Evolutionary conservation across 1,140 invertebrate genomes (phyloP).

Genomic region (Drosophila takahashii): DNA sequence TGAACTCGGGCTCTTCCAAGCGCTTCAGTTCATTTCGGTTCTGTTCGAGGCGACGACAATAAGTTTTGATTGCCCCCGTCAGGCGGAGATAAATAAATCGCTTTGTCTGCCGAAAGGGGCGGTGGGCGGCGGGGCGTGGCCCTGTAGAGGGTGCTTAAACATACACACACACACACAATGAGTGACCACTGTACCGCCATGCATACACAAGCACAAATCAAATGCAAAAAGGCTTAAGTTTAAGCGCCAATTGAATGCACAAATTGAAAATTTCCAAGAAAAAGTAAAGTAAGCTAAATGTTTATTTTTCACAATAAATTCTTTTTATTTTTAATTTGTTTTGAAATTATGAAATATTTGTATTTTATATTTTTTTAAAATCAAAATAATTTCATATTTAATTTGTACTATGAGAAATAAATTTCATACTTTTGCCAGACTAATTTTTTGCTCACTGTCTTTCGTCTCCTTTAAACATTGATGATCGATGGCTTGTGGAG

Average conservation of each 20-base stretch:
- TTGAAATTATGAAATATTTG: neutral
- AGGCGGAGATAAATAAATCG: conserved; percentile 49
- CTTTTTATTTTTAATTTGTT: neutral
- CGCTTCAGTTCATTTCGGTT: conserved; percentile 24
- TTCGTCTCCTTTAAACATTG: conserved; percentile 46
- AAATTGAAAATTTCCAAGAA: conserved; percentile 13
- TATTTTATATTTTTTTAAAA: neutral
- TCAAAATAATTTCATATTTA: neutral
- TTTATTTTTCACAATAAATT: neutral
- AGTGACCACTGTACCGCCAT: conserved; percentile 30
- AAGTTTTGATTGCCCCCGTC: conserved; percentile 75
- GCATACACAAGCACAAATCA: conserved; percentile 23
- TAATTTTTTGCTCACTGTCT: conserved; percentile 9
- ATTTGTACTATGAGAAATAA: neutral
- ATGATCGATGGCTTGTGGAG: conserved; percentile 68
- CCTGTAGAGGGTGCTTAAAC: neutral
- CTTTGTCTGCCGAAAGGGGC: conserved; percentile 33
- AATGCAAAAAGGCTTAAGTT: conserved; percentile 11
- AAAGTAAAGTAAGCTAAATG: neutral
- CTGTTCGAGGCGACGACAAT: conserved; percentile 64
- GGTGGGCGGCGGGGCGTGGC: neutral
- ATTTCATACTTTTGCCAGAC: neutral
- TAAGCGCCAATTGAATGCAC: neutral
- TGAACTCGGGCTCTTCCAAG: neutral
- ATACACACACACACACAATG: conserved; percentile 28